Evolutionary conservation across 30 jellyfish, hydroid and myxozoan species (phyloP).

Genomic region (Morbakka virulenta): DNA sequence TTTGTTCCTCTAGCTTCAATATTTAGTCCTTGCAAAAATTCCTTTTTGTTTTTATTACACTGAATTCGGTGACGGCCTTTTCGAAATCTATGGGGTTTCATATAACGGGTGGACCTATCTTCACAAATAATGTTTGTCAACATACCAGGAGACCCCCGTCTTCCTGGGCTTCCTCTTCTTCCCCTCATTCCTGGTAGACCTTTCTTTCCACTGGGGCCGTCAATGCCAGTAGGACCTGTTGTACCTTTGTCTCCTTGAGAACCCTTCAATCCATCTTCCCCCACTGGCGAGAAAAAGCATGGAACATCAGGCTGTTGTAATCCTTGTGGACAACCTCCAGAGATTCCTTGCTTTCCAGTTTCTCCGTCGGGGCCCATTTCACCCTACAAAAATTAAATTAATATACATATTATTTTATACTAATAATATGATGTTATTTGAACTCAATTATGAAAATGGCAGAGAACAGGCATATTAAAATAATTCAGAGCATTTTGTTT

Average conservation of each 20-base stretch:
- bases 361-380: conserved; percentile 53
- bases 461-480: no score
- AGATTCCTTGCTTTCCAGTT: conserved; percentile 41
- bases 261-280: conserved; percentile 58
- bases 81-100: conserved; percentile 52
- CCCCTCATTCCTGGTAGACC: conserved; percentile 75
- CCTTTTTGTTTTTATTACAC: conserved; percentile 54
- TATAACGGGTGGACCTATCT: conserved; percentile 31
- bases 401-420: no score
- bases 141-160: conserved; percentile 77
- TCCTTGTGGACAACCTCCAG: conserved; percentile 22
- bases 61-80: conserved; percentile 39
- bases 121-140: conserved; percentile 57
- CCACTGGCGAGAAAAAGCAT: conserved; percentile 7
- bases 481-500: no score
- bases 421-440: no score
- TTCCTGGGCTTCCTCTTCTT: conserved; percentile 87
- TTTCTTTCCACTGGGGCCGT: conserved; percentile 68
- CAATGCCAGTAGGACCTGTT: conserved; percentile 61
- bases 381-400: conserved; percentile 43
- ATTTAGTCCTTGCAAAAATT: conserved; percentile 60
- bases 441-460: no score
- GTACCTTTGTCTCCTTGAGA: conserved; percentile 57
- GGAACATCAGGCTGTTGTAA: not conserved
- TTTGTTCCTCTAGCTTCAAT: conserved; percentile 65